Conservation (phyloP, 2,888 invertebrate species). For the Melanostoma scalare region DNA sequence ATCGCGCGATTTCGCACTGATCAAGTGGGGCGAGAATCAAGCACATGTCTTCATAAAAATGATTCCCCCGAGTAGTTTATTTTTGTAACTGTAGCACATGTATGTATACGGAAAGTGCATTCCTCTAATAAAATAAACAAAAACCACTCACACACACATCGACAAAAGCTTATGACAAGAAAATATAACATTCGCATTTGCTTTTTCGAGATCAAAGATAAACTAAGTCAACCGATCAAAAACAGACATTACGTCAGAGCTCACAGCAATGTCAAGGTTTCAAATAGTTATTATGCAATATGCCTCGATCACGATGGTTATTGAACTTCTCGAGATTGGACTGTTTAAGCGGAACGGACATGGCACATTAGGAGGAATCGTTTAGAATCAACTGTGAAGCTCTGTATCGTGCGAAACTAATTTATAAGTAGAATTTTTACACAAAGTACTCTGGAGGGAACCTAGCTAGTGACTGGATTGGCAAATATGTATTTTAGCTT, state of each 20-base stretch:
- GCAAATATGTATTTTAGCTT: too few relatives aligned
- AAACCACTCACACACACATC: not conserved
- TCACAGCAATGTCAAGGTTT: slow-evolving; percentile 40
- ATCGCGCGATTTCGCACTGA: not conserved
- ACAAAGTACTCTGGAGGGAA: too few relatives aligned
- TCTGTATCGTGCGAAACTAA: too few relatives aligned
- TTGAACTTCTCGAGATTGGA: too few relatives aligned
- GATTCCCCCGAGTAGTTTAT: slow-evolving; percentile 16
- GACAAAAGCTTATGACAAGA: slow-evolving; percentile 7
- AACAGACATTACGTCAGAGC: slow-evolving; percentile 32
- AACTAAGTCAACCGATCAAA: slow-evolving; percentile 29
- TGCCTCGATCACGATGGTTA: too few relatives aligned
- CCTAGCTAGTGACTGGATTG: too few relatives aligned
- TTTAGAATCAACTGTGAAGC: too few relatives aligned
- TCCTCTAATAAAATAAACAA: slow-evolving; percentile 11
- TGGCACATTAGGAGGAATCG: too few relatives aligned
- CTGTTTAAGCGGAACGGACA: too few relatives aligned
- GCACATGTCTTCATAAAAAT: slow-evolving; percentile 18
- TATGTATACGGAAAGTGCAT: not conserved
- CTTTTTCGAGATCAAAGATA: slow-evolving; percentile 28
- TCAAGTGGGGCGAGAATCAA: not conserved
- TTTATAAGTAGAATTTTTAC: too few relatives aligned
- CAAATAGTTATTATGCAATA: not conserved
- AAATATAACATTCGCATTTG: slow-evolving; percentile 17
- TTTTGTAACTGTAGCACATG: slow-evolving; percentile 10